Evolutionary conservation across 2,113 vertebrate species (phyloP).

Genomic region (Macrotus californicus): DNA sequence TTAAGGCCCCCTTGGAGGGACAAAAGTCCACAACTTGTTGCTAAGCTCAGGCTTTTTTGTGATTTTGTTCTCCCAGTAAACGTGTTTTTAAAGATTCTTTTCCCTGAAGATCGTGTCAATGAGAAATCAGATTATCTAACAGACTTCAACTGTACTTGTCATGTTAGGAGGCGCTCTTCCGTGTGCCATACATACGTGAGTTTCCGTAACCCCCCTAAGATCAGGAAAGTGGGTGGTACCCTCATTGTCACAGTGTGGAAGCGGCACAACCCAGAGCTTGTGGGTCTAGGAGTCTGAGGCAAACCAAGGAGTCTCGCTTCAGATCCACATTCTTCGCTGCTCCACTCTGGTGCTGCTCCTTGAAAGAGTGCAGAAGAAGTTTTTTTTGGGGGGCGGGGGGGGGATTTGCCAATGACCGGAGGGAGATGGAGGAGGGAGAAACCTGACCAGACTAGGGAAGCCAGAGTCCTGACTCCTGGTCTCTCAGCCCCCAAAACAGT

Average conservation of each 20-base stretch:
- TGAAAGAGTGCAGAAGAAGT: not conserved
- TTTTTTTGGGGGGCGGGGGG: not conserved
- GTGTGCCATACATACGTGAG: rapidly evolving
- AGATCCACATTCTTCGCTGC: too few relatives aligned
- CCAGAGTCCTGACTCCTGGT: not conserved
- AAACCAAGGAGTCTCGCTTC: not conserved
- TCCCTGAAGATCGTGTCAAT: not conserved
- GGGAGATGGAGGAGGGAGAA: not conserved
- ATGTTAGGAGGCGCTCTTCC: too few relatives aligned
- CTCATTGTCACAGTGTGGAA: rapidly evolving
- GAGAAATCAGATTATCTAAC: not conserved
- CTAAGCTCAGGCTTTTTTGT: not conserved
- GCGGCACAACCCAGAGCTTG: too few relatives aligned
- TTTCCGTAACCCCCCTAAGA: not conserved
- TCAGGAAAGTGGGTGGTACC: not conserved
- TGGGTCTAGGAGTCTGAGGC: not conserved
- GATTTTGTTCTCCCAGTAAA: not conserved
- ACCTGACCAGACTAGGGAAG: not conserved
- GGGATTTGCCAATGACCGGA: not conserved
- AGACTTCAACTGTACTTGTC: not conserved
- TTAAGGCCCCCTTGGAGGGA: conserved; percentile 23
- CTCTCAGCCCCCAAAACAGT: not conserved
- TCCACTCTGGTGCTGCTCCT: not conserved
- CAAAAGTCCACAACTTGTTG: conserved; percentile 33
- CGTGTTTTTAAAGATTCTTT: not conserved